Evolutionary conservation across 2,888 invertebrate genomes (phyloP).

Genomic region (Clitarchus hookeri): DNA sequence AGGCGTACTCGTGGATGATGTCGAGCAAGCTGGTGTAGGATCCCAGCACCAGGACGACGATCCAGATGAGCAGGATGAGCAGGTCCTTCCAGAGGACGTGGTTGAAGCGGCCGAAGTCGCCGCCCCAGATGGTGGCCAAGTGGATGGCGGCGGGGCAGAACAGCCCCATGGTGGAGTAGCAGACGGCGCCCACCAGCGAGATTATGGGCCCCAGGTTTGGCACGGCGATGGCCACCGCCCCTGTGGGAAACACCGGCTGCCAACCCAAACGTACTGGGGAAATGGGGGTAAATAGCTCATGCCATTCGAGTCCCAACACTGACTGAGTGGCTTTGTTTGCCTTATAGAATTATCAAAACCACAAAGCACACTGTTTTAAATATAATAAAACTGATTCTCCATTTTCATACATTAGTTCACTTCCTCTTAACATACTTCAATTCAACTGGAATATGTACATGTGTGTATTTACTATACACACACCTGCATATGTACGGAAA

Average conservation of each 20-base stretch:
- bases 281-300: no score
- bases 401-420: no score
- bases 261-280: no score
- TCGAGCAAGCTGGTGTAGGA: constrained; percentile 38
- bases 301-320: no score
- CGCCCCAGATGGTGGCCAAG: constrained; percentile 35
- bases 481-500: no score
- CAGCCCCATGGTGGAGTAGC: constrained; percentile 41
- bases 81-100: constrained; percentile 35
- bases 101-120: constrained; percentile 25
- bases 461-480: no score
- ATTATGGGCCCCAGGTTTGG: constrained; percentile 41
- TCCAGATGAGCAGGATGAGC: constrained; percentile 30
- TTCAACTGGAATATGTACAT: no score
- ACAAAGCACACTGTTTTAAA: no score
- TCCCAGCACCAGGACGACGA: constrained; percentile 36
- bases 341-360: no score
- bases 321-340: no score
- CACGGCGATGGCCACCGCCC: constrained; percentile 39
- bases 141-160: constrained; percentile 41
- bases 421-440: no score
- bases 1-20: constrained; percentile 33
- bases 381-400: no score
- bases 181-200: constrained; percentile 40
- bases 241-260: constrained; percentile 29